phyloP scores from a whole-genome alignment of 2,797 vertebrate genomes.

The Eulemur mongoz region DNA sequence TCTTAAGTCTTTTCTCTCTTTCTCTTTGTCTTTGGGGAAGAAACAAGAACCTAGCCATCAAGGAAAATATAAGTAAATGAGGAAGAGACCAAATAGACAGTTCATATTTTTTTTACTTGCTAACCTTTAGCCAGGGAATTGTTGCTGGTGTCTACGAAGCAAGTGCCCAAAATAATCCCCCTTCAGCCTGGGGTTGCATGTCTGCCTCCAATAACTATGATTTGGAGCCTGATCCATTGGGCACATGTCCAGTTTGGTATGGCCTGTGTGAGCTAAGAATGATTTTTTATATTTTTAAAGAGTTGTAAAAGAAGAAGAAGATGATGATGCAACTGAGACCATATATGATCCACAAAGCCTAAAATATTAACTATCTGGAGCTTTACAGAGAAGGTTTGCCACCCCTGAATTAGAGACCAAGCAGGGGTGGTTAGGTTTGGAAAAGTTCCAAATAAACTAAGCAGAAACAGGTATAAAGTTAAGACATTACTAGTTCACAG shows the following conservation, averaged over 20 bases:
- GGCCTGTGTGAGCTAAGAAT: background rate
- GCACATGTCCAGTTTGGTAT: background rate
- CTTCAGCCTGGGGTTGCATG: background rate
- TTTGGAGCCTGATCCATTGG: background rate
- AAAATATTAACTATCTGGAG: slow-evolving; percentile 59
- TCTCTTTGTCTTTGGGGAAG: background rate
- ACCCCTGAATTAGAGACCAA: slow-evolving; percentile 48
- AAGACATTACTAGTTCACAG: slow-evolving; percentile 10
- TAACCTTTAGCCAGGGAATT: slow-evolving; percentile 43
- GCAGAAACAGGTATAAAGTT: slow-evolving; percentile 60
- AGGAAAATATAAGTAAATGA: slow-evolving; percentile 39
- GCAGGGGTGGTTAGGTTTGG: slow-evolving; percentile 44
- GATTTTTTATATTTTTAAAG: background rate
- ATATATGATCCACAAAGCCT: slow-evolving; percentile 28
- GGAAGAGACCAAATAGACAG: background rate
- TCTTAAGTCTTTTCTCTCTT: background rate
- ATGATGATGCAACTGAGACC: background rate
- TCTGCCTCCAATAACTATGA: background rate
- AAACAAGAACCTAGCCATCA: background rate
- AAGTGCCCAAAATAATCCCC: background rate
- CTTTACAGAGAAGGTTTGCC: slow-evolving; percentile 42
- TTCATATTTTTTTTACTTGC: background rate
- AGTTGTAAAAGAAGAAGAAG: background rate
- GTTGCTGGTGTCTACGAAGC: background rate
- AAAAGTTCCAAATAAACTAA: slow-evolving; percentile 65